A percentile compares a stretch with the other conserved stretches of the same genome.
Evolutionary conservation across 2,113 vertebrate species (phyloP).

Genomic region (Steatornis caripensis): DNA sequence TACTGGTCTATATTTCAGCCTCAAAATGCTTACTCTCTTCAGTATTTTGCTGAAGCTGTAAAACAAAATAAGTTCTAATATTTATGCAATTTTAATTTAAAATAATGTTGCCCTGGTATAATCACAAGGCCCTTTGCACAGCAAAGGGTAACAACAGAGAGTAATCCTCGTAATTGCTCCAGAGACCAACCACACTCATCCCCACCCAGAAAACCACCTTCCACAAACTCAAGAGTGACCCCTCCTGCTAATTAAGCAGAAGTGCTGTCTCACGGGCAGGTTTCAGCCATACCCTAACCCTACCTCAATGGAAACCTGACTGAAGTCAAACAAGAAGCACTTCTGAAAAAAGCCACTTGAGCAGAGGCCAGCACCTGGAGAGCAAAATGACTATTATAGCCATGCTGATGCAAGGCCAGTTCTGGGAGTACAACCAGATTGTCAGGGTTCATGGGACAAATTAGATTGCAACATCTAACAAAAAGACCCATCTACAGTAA

Average conservation of each 20-base stretch:
- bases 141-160: background rate
- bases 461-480: background rate
- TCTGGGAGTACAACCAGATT: background rate
- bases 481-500: background rate
- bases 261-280: background rate
- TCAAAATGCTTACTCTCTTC: background rate
- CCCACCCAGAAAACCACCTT: background rate
- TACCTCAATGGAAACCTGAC: background rate
- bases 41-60: background rate
- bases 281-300: background rate
- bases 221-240: constrained; percentile 16
- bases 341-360: background rate
- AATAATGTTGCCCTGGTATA: background rate
- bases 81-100: background rate
- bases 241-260: background rate
- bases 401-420: background rate
- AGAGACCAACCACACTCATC: background rate
- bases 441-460: background rate
- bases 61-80: background rate
- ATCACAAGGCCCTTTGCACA: background rate
- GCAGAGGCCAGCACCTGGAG: background rate
- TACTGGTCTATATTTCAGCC: background rate
- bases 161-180: background rate
- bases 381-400: background rate
- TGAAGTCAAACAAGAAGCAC: background rate